phyloP scores from a whole-genome alignment of 2,797 vertebrate genomes.

The Jordanella pulchra region DNA sequence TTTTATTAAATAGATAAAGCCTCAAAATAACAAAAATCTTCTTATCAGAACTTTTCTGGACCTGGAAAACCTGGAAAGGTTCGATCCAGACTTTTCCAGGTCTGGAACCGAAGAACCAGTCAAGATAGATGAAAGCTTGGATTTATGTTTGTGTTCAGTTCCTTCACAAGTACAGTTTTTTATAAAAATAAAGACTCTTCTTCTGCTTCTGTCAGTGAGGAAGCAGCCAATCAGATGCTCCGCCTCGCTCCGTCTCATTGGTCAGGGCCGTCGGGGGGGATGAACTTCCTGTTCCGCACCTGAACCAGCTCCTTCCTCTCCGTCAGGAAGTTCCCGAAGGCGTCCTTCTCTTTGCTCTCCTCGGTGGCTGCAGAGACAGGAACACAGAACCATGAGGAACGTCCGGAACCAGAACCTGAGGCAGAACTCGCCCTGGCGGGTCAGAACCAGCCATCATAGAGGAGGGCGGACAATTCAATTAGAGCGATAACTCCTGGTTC shows the following conservation, averaged over 20 bases:
- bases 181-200: slow-evolving; percentile 56
- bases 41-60: neutral
- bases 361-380: slow-evolving; percentile 80
- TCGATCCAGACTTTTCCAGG: too few species aligned
- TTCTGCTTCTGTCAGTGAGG: slow-evolving; percentile 1
- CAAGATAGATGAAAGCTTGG: too few species aligned
- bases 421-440: too few species aligned
- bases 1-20: neutral
- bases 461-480: too few species aligned
- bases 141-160: neutral
- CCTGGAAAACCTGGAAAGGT: too few species aligned
- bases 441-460: too few species aligned
- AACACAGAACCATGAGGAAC: neutral
- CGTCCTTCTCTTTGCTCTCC: slow-evolving; percentile 86
- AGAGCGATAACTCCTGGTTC: too few species aligned
- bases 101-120: too few species aligned
- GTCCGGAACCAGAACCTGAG: too few species aligned
- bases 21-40: too few species aligned
- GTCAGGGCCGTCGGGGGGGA: slow-evolving; percentile 27
- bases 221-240: slow-evolving; percentile 11
- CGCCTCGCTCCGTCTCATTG: slow-evolving; percentile 1
- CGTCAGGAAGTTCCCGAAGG: slow-evolving; percentile 89
- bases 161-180: slow-evolving; percentile 29
- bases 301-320: slow-evolving; percentile 82
- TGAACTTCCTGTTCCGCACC: slow-evolving; percentile 75